A percentile compares a stretch with the other conserved stretches of the same genome.
Conservation (phyloP, 2,797 vertebrate genomes). For the Chiloscyllium punctatum region DNA sequence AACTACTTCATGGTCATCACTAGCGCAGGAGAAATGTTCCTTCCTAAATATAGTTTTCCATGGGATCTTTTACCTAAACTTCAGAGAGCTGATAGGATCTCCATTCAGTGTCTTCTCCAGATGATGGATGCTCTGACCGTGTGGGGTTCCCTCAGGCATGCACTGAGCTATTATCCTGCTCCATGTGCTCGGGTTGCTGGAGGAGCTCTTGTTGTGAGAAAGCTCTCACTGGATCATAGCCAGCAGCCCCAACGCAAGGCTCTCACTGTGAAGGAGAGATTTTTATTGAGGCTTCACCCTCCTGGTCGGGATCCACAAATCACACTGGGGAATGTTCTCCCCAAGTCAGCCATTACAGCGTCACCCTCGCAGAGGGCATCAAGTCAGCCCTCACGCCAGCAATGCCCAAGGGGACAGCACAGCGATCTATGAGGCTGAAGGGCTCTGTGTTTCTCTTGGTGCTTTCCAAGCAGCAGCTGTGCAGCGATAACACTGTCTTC, state of each 20-base stretch:
- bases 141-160: neutral
- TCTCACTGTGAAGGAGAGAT: neutral
- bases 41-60: neutral
- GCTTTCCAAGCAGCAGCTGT: neutral
- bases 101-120: neutral
- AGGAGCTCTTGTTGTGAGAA: neutral
- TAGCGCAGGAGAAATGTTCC: neutral
- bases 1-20: neutral
- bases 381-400: neutral
- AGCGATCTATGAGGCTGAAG: neutral
- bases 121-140: neutral
- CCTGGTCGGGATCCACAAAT: neutral
- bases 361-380: neutral
- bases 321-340: neutral
- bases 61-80: neutral
- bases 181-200: neutral
- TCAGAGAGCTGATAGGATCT: neutral
- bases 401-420: neutral
- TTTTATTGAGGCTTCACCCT: neutral
- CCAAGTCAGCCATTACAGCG: neutral
- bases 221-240: neutral
- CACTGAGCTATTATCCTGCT: neutral
- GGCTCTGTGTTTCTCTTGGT: neutral
- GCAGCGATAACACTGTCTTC: neutral
- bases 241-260: neutral